Evolutionary conservation across 2,888 invertebrate genomes (phyloP).

Genomic region (Polyploca ridens): DNA sequence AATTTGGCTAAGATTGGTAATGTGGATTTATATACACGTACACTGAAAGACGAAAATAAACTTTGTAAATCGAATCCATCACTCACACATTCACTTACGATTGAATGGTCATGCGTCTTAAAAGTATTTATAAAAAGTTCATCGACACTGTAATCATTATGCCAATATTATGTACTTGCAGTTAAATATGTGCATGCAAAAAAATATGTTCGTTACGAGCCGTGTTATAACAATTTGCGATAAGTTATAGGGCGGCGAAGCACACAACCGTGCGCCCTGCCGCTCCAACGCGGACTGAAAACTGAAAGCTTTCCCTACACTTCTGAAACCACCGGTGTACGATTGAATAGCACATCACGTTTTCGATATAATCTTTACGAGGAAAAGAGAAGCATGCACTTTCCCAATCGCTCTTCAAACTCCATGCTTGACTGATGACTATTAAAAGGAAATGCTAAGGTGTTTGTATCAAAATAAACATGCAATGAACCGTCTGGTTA

Average conservation of each 20-base stretch:
- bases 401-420: slow-evolving; percentile 34
- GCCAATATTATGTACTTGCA: slow-evolving; percentile 22
- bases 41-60: slow-evolving; percentile 59
- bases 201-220: slow-evolving; percentile 49
- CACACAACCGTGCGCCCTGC: slow-evolving; percentile 66
- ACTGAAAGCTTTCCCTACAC: slow-evolving; percentile 55
- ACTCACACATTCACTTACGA: slow-evolving; percentile 57
- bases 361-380: slow-evolving; percentile 48
- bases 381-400: slow-evolving; percentile 51
- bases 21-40: slow-evolving; percentile 41
- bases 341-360: slow-evolving; percentile 58
- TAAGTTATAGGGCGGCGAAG: slow-evolving; percentile 42
- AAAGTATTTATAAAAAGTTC: neutral
- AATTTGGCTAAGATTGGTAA: slow-evolving; percentile 41
- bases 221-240: slow-evolving; percentile 52
- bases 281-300: slow-evolving; percentile 79
- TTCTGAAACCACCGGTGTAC: slow-evolving; percentile 48
- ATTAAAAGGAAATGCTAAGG: slow-evolving; percentile 70
- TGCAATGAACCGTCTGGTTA: slow-evolving; percentile 58
- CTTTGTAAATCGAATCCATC: slow-evolving; percentile 57
- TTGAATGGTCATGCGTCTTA: slow-evolving; percentile 24
- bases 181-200: slow-evolving; percentile 45
- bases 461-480: slow-evolving; percentile 77
- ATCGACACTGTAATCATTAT: slow-evolving; percentile 7
- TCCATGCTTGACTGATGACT: slow-evolving; percentile 51